These are phyloP conservation scores for Nothoprocta pentlandii DNA, from an alignment of 2,113 vertebrate species.

Conservation along the genomic window DNA sequence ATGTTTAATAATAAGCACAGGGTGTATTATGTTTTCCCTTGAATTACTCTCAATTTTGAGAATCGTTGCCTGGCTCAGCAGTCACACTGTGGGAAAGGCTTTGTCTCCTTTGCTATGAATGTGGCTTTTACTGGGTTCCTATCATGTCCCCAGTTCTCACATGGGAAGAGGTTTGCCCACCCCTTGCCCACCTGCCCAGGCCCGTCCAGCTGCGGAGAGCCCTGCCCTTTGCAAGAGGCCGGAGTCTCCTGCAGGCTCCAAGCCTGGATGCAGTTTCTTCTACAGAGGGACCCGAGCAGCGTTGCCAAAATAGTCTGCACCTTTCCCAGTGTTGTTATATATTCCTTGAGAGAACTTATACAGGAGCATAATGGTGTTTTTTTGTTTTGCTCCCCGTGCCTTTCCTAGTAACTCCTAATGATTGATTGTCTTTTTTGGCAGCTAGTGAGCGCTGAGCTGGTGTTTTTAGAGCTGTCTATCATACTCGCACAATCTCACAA, in stretches of 20 bases:
- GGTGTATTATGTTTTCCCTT: not conserved
- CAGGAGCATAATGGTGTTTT: not conserved
- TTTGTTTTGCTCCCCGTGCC: not conserved
- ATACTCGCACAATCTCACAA: not conserved
- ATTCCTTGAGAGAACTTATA: not conserved
- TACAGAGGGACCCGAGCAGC: rapidly evolving
- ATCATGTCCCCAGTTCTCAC: not conserved
- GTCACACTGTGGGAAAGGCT: not conserved
- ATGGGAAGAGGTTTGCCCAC: not conserved
- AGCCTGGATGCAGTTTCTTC: not conserved
- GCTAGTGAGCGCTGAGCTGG: not conserved
- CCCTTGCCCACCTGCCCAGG: not conserved
- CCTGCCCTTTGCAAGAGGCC: not conserved
- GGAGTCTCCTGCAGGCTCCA: not conserved
- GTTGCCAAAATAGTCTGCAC: not conserved
- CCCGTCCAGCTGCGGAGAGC: not conserved
- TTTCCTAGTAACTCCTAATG: not conserved
- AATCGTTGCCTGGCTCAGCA: too few relatives aligned
- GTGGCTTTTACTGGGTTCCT: not conserved
- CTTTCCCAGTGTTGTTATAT: not conserved
- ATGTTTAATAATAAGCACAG: not conserved
- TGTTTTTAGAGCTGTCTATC: not conserved
- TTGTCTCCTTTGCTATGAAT: not conserved
- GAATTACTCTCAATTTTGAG: not conserved
- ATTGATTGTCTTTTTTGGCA: not conserved